phyloP scores from a whole-genome alignment of 2,888 invertebrate genomes.

The Megamerina dolium region DNA sequence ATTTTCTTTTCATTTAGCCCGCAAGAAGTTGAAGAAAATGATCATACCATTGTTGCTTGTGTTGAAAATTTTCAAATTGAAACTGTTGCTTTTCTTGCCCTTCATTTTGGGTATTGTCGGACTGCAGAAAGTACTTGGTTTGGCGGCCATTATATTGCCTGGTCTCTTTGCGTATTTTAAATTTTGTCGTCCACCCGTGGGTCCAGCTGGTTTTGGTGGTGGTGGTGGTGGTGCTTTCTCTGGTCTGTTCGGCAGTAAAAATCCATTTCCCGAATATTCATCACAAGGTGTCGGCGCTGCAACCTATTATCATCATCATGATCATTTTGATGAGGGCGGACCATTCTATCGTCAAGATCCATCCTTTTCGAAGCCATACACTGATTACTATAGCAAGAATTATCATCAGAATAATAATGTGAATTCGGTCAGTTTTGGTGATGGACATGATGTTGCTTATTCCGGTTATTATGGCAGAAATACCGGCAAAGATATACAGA shows the following conservation, averaged over 20 bases:
- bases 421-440: constrained; percentile 58
- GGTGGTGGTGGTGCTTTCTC: constrained; percentile 45
- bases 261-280: constrained; percentile 58
- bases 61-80: constrained; percentile 77
- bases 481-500: constrained; percentile 50
- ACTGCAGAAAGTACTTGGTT: constrained; percentile 76
- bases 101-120: constrained; percentile 77
- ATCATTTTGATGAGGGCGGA: constrained; percentile 38
- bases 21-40: constrained; percentile 73
- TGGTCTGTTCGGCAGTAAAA: constrained; percentile 38
- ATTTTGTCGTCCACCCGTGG: constrained; percentile 68
- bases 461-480: constrained; percentile 65
- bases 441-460: constrained; percentile 63
- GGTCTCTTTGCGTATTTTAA: constrained; percentile 80
- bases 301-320: constrained; percentile 52
- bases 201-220: constrained; percentile 42
- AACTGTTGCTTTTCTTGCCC: constrained; percentile 73
- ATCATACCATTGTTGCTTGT: constrained; percentile 76
- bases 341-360: constrained; percentile 41
- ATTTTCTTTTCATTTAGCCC: constrained; percentile 52
- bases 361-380: constrained; percentile 43
- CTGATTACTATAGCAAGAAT: constrained; percentile 51
- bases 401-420: constrained; percentile 34
- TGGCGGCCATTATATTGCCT: constrained; percentile 72
- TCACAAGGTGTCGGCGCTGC: constrained; percentile 69